These are phyloP conservation scores for Manis javanica DNA, from an alignment of 2,797 vertebrate genomes.

Conservation along the genomic window DNA sequence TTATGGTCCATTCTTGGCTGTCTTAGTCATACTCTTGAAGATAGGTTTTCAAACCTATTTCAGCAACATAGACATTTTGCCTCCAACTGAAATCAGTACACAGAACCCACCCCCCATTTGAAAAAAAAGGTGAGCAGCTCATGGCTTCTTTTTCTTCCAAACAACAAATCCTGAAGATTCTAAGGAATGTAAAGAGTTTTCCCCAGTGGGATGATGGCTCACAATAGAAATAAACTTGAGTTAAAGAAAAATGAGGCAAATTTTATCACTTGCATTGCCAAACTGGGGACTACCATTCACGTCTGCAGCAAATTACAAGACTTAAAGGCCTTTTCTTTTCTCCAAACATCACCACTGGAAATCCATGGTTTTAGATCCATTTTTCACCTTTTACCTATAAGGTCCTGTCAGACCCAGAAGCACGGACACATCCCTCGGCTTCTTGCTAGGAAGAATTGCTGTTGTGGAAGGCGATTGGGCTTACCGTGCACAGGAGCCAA, in stretches of 20 bases:
- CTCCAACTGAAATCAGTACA: not conserved
- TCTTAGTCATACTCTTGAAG: accelerated
- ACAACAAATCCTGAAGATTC: not conserved
- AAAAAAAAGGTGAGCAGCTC: not conserved
- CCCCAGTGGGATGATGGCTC: not conserved
- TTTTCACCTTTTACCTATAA: not conserved
- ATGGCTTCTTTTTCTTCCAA: not conserved
- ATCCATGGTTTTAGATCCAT: not conserved
- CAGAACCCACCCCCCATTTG: not conserved
- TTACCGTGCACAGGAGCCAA: conserved; percentile 68
- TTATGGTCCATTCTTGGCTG: accelerated
- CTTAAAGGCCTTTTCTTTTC: not conserved
- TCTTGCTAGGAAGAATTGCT: conserved; percentile 7
- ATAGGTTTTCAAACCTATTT: not conserved
- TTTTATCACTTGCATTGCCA: not conserved
- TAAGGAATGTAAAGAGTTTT: not conserved
- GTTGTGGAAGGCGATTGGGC: not conserved
- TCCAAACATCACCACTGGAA: not conserved
- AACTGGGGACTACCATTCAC: not conserved
- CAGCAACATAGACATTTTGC: not conserved
- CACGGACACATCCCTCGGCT: not conserved
- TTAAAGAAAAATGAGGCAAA: not conserved
- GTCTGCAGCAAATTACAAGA: not conserved
- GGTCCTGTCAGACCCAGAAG: not conserved
- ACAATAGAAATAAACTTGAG: not conserved